These are phyloP conservation scores for Lethrus apterus DNA, from an alignment of 1,140 invertebrate species.

Conservation along the genomic window DNA sequence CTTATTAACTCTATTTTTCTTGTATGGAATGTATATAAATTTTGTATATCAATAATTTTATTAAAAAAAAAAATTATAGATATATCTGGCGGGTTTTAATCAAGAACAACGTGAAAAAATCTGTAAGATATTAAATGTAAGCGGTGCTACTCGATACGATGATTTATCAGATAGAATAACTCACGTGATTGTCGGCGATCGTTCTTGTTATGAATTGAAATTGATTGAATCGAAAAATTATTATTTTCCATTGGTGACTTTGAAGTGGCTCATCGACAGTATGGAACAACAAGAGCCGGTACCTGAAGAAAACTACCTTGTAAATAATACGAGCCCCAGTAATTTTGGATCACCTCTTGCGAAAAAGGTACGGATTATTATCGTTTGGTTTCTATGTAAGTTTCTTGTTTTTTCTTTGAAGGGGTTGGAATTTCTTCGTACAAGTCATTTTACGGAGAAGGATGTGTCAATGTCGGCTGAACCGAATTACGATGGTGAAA, in stretches of 20 bases:
- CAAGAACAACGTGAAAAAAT: conserved; percentile 62
- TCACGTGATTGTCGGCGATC: conserved; percentile 68
- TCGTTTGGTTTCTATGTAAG: background rate
- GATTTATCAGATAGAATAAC: conserved; percentile 67
- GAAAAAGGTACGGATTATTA: conserved; percentile 45
- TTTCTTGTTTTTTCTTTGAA: conserved; percentile 24
- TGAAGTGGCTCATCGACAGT: conserved; percentile 69
- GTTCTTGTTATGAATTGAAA: conserved; percentile 43
- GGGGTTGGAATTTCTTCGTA: conserved; percentile 41
- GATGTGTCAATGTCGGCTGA: conserved; percentile 2
- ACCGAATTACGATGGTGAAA: background rate
- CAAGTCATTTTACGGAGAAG: no score
- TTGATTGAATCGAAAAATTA: conserved; percentile 39
- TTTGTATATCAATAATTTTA: no score
- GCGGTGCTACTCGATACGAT: conserved; percentile 73
- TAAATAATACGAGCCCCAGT: conserved; percentile 29
- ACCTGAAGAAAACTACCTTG: conserved; percentile 49
- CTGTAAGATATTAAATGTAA: conserved; percentile 66
- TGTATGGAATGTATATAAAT: no score
- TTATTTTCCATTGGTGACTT: conserved; percentile 51
- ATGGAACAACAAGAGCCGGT: conserved; percentile 53
- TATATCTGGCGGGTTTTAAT: conserved; percentile 61
- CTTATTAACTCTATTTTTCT: background rate
- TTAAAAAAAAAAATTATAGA: no score
- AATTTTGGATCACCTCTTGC: conserved; percentile 51